Conservation (phyloP, 53 echinoderm and acorn worm genomes). For the Echinarachnius parma region DNA sequence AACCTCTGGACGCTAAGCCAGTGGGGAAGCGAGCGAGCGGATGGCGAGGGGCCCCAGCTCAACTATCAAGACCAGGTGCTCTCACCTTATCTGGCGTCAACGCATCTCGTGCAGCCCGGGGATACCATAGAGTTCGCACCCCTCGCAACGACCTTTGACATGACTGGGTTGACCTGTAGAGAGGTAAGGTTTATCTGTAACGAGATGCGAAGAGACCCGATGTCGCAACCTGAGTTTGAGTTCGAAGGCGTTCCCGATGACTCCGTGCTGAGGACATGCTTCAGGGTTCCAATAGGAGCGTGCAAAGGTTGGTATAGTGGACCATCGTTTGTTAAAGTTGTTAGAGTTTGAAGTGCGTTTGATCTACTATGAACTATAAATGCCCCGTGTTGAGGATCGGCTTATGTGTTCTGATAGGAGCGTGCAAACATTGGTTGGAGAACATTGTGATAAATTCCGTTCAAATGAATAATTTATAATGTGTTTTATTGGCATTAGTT, state of each 20-base stretch:
- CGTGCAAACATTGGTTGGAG: too few species aligned
- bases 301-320: constrained; percentile 70
- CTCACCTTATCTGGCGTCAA: constrained; percentile 66
- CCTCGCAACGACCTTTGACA: constrained; percentile 66
- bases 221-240: constrained; percentile 60
- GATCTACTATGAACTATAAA: too few species aligned
- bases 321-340: too few species aligned
- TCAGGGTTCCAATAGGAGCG: constrained; percentile 70
- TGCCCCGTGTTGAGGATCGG: too few species aligned
- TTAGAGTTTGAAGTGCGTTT: too few species aligned
- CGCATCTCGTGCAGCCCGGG: constrained; percentile 52
- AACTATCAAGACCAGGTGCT: constrained; percentile 65
- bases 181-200: constrained; percentile 76
- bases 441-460: too few species aligned
- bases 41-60: constrained; percentile 78
- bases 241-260: constrained; percentile 68
- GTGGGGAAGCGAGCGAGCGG: constrained; percentile 71
- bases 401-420: too few species aligned
- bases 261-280: constrained; percentile 62
- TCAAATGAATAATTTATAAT: too few species aligned
- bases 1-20: constrained; percentile 73
- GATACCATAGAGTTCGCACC: constrained; percentile 60
- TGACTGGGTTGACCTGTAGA: constrained; percentile 70
- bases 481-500: too few species aligned
- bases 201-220: constrained; percentile 70